Conservation (phyloP, 2,888 invertebrate genomes). For the Dasysyrphus albostriatus region DNA sequence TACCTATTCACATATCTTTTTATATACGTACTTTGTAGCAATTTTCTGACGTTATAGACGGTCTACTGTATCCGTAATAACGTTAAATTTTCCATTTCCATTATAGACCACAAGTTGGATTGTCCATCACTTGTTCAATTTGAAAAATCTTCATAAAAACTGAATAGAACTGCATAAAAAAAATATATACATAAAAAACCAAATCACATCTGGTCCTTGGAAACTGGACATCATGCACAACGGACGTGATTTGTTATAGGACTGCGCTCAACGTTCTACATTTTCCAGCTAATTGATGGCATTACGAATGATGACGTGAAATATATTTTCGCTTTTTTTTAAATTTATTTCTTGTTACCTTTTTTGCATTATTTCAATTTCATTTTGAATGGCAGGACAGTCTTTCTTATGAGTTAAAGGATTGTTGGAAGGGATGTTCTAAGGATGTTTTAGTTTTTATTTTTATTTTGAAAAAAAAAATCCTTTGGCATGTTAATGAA, state of each 20-base stretch:
- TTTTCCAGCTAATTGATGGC: slow-evolving; percentile 55
- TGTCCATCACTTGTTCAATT: slow-evolving; percentile 71
- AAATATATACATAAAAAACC: not conserved
- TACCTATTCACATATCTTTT: not conserved
- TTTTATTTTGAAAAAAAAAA: too few species aligned
- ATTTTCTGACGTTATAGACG: slow-evolving; percentile 30
- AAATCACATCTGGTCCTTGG: not conserved
- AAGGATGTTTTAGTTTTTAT: not conserved
- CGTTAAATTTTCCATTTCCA: slow-evolving; percentile 61
- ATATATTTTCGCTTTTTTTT: slow-evolving; percentile 6
- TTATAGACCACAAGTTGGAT: slow-evolving; percentile 47
- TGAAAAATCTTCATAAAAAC: slow-evolving; percentile 48
- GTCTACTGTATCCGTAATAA: slow-evolving; percentile 35
- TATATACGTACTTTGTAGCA: slow-evolving; percentile 13
- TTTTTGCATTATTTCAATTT: not conserved
- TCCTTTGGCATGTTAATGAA: too few species aligned
- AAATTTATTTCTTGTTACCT: not conserved
- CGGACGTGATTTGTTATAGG: slow-evolving; percentile 52
- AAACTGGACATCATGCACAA: slow-evolving; percentile 19
- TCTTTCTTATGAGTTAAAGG: too few species aligned
- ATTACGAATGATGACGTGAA: slow-evolving; percentile 34
- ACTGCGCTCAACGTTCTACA: slow-evolving; percentile 11
- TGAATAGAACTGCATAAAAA: not conserved
- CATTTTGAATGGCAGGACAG: not conserved
- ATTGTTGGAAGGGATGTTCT: not conserved